phyloP scores from a whole-genome alignment of 2,797 vertebrate species.

The Sebastes glaucus region DNA sequence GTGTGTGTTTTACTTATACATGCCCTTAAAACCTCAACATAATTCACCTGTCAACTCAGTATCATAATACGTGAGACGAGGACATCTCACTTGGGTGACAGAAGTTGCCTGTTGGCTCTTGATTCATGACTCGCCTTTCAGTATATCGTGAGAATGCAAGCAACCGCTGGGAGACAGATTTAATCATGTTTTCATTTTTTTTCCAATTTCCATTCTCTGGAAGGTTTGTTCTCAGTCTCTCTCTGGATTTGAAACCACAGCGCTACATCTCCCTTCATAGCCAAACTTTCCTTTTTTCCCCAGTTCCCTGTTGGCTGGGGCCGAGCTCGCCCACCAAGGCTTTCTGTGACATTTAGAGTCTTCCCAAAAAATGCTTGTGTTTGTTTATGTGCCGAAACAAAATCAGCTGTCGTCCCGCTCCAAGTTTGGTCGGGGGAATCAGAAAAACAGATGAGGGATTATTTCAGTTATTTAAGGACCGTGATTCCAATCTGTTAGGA shows the following conservation, averaged over 20 bases:
- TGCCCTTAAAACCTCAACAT: slow-evolving; percentile 7
- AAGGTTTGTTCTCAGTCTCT: slow-evolving; percentile 46
- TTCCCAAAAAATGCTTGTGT: slow-evolving; percentile 54
- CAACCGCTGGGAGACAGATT: slow-evolving; percentile 57
- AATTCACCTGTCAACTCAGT: slow-evolving; percentile 34
- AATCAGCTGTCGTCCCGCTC: slow-evolving; percentile 53
- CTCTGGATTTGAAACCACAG: slow-evolving; percentile 40
- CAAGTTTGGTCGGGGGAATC: slow-evolving; percentile 7
- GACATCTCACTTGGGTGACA: slow-evolving; percentile 17
- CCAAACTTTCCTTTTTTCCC: not conserved
- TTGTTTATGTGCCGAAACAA: slow-evolving; percentile 45
- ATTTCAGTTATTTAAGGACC: slow-evolving; percentile 16
- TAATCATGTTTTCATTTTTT: slow-evolving; percentile 67
- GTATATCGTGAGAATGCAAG: slow-evolving; percentile 61
- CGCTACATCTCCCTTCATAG: slow-evolving; percentile 18
- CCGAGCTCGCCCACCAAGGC: slow-evolving; percentile 33
- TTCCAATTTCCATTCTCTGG: slow-evolving; percentile 51
- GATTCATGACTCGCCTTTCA: slow-evolving; percentile 47
- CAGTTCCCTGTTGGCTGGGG: not conserved
- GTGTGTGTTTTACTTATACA: not conserved
- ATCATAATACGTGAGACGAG: not conserved
- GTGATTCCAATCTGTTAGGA: slow-evolving; percentile 20
- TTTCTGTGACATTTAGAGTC: slow-evolving; percentile 48
- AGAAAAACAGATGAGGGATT: slow-evolving; percentile 28
- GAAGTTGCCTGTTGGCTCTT: slow-evolving; percentile 33